Conservation (phyloP, 2,113 vertebrate species). For the Furnarius figulus region DNA sequence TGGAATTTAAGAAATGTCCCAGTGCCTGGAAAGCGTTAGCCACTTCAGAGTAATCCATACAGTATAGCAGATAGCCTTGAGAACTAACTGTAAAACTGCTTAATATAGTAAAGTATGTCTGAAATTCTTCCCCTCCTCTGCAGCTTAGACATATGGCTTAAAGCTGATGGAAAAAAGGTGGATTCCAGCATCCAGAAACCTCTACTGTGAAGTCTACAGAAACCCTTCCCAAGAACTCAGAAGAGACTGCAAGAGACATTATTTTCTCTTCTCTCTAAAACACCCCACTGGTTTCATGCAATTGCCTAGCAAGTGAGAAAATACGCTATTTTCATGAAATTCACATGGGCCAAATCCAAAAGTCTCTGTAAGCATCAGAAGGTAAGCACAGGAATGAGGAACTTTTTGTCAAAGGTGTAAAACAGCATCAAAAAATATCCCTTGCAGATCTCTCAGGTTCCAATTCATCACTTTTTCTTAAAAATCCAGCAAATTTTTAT, state of each 20-base stretch:
- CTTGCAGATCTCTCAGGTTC: background rate
- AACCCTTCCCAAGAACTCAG: background rate
- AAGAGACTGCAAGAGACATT: background rate
- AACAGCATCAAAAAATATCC: background rate
- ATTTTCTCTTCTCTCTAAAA: background rate
- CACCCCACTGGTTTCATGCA: background rate
- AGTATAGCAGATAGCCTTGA: background rate
- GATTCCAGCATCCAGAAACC: background rate
- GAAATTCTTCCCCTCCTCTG: background rate
- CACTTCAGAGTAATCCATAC: background rate
- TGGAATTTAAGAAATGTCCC: background rate
- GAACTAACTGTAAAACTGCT: background rate
- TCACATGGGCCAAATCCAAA: background rate
- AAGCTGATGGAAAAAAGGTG: background rate
- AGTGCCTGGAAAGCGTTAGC: background rate
- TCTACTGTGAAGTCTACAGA: background rate
- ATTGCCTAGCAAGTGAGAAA: background rate
- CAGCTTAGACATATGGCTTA: background rate
- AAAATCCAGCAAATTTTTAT: background rate
- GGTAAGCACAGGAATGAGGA: background rate
- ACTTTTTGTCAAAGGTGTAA: background rate
- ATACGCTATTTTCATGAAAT: background rate
- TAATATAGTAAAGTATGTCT: accelerated
- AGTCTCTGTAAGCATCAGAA: background rate
- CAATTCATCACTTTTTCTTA: background rate